Percentiles rank a stretch among this genome's conserved stretches.
Conservation (phyloP, 2,888 invertebrate species). For the Andrena minutula region DNA sequence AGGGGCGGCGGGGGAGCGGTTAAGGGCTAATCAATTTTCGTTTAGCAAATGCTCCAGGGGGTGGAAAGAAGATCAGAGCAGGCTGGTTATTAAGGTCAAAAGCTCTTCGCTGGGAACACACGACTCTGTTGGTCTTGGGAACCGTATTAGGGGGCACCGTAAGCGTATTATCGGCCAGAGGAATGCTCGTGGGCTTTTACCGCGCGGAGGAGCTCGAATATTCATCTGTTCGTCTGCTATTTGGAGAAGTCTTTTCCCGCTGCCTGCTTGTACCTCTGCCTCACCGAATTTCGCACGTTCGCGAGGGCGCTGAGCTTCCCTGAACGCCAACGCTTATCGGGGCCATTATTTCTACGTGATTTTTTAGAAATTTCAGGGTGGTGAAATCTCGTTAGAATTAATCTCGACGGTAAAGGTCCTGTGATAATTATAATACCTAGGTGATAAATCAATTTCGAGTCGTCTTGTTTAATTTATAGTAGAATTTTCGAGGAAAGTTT, state of each 20-base stretch:
- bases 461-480: too few relatives aligned
- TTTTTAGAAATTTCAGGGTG: too few relatives aligned
- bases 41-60: background rate
- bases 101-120: background rate
- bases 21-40: constrained; percentile 11
- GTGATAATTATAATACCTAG: too few relatives aligned
- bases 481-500: too few relatives aligned
- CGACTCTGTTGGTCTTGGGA: background rate
- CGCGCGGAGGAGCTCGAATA: background rate
- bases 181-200: constrained; percentile 32
- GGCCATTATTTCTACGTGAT: too few relatives aligned
- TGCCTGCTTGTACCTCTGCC: too few relatives aligned
- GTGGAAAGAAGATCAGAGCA: background rate
- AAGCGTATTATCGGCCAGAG: constrained; percentile 41
- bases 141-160: constrained; percentile 35
- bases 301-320: too few relatives aligned
- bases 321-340: too few relatives aligned
- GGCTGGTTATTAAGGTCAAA: constrained; percentile 26
- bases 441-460: too few relatives aligned
- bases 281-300: too few relatives aligned
- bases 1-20: background rate
- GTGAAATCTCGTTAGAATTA: too few relatives aligned
- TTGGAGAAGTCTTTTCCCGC: background rate
- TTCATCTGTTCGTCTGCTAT: constrained; percentile 29
- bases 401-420: too few relatives aligned